Evolutionary conservation across 1,140 invertebrate species (phyloP), one percentile per base, ranked within the genome.

Genomic region (Uloborus diversus): DNA sequence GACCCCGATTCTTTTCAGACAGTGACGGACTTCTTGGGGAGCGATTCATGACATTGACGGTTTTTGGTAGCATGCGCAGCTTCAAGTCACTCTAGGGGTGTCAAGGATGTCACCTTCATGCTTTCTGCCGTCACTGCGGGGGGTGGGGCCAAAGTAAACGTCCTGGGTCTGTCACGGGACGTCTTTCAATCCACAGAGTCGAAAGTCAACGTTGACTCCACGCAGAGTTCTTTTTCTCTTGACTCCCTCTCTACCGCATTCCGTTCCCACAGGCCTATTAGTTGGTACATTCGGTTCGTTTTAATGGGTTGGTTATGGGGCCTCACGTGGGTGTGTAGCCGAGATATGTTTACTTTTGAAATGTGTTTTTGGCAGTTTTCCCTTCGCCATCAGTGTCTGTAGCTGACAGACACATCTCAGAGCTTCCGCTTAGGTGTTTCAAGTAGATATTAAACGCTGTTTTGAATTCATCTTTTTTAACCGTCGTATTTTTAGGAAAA

Each of bases 201-300:
- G 30, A 69, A 69, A 69, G 66, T 61, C 56, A 71, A 17, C 69
- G 9, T 59, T n/a, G 17, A 20, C 49, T 20, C 11, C n/a, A 53
- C 49, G 49, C 9, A 28, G 27, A 59, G 25, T 28, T 59, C 57
- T 59, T 28, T n/a, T 27, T 59, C 28, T 37, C 30, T 59, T 47
- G 32, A 25, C 25, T 13, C 62, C 62, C 30, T 35, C 62, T 14
- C 32, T 25, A 25, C 11, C 62, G 25, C 69, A 73, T 73, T 73
- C 69, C 56, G 14, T 73, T 73, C 69, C 69, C 69, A 73, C 61
- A 56, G 69, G 69, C 61, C 69, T 73, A 73, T 73, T 73, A 73
- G 69, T 20, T 53, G 49, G 13, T 53, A 7, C 51, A 20, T 9
- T 17, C 17, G 37, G 9, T 13, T 7, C 13, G n/a, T 53, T 53